Conservation (phyloP, 2,797 vertebrate genomes). For the Benthosema pterotum region DNA sequence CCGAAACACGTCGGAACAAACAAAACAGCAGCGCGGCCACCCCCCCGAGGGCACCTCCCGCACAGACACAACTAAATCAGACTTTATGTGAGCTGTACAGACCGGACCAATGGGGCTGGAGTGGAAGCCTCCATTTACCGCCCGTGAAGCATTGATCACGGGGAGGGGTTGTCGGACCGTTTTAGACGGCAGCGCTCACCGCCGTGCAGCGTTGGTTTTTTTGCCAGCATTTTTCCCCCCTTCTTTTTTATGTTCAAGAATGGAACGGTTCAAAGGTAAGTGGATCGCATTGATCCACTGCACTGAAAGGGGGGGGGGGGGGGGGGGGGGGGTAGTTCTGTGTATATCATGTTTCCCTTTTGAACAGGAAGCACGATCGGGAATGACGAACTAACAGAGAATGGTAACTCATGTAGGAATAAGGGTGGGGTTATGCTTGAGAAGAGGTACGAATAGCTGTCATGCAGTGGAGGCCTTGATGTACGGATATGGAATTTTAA, state of each 20-base stretch:
- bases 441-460: background rate
- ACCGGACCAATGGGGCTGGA: too few species aligned
- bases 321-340: slow-evolving; percentile 15
- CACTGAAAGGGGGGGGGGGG: slow-evolving; percentile 26
- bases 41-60: too few species aligned
- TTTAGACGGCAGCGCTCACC: too few species aligned
- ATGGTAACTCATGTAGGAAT: slow-evolving; percentile 4
- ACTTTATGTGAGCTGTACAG: too few species aligned
- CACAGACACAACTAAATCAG: too few species aligned
- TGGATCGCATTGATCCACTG: slow-evolving; percentile 60
- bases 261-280: slow-evolving; percentile 67
- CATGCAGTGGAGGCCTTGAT: slow-evolving; percentile 1
- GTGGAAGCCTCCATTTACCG: too few species aligned
- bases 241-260: slow-evolving; percentile 22
- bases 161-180: too few species aligned
- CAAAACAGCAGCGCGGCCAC: background rate
- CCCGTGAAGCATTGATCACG: too few species aligned
- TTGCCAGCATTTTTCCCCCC: too few species aligned
- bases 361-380: slow-evolving; percentile 29
- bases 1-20: slow-evolving; percentile 7
- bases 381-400: slow-evolving; percentile 1
- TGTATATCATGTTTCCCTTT: slow-evolving; percentile 34
- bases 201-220: too few species aligned
- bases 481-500: background rate
- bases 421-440: background rate